phyloP scores from a whole-genome alignment of 1,140 invertebrate genomes.

The Radopholus similis region DNA sequence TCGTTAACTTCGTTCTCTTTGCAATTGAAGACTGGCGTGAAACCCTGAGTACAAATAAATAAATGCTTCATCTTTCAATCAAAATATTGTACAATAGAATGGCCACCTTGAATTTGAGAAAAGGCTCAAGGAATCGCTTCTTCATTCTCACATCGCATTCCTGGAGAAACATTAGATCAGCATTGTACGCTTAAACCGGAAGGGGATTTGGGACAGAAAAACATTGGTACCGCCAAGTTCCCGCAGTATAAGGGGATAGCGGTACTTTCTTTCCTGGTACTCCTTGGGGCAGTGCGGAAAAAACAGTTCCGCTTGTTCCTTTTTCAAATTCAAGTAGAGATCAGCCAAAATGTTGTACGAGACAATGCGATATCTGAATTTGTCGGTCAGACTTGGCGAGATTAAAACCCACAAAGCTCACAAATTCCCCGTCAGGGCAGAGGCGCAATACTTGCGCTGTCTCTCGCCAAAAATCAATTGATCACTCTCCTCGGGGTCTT shows the following conservation, averaged over 20 bases:
- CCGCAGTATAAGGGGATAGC: slow-evolving; percentile 20
- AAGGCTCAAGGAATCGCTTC: slow-evolving; percentile 9
- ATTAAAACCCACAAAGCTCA: too few relatives aligned
- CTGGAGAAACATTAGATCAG: slow-evolving; percentile 21
- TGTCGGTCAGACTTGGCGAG: too few relatives aligned
- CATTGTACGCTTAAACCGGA: slow-evolving; percentile 19
- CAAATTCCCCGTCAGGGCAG: neutral
- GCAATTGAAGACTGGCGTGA: slow-evolving; percentile 5
- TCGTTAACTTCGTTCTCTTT: slow-evolving; percentile 29
- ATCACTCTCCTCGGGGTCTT: neutral
- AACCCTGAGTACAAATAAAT: too few relatives aligned
- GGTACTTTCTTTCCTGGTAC: slow-evolving; percentile 12
- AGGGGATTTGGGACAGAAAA: neutral
- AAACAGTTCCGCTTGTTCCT: slow-evolving; percentile 16
- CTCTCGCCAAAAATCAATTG: slow-evolving; percentile 13
- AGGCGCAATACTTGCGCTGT: slow-evolving; percentile 4
- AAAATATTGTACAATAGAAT: neutral
- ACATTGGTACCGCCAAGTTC: slow-evolving; percentile 18
- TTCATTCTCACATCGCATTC: slow-evolving; percentile 25
- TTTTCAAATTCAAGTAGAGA: slow-evolving; percentile 19
- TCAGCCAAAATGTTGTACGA: slow-evolving; percentile 20
- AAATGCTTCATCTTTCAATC: neutral
- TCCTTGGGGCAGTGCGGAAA: slow-evolving; percentile 26
- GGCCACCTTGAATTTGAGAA: slow-evolving; percentile 14
- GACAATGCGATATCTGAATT: slow-evolving; percentile 7